These are phyloP conservation scores for Contarinia nasturtii DNA, from an alignment of 1,140 invertebrate species.

Conservation along the genomic window DNA sequence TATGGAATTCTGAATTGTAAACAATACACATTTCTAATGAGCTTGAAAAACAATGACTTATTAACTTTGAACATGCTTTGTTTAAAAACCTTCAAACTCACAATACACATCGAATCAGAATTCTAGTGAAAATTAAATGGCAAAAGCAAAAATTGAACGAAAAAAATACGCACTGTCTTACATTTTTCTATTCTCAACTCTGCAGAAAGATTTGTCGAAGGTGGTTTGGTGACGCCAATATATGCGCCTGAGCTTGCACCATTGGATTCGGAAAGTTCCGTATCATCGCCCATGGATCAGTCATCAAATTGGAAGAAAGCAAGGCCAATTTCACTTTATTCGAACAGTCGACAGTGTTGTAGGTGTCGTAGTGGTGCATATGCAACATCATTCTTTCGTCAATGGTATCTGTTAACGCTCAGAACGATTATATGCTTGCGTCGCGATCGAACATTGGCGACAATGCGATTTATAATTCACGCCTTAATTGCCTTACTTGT, in stretches of 20 bases:
- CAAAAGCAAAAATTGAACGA: too few relatives aligned
- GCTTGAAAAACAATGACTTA: too few relatives aligned
- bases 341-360: slow-evolving; percentile 4
- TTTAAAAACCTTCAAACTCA: too few relatives aligned
- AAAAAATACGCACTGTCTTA: too few relatives aligned
- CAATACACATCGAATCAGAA: too few relatives aligned
- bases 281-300: neutral
- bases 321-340: neutral
- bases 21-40: too few relatives aligned
- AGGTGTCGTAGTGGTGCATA: slow-evolving; percentile 13
- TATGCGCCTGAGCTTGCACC: slow-evolving; percentile 17
- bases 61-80: too few relatives aligned
- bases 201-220: slow-evolving; percentile 15
- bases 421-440: slow-evolving; percentile 37
- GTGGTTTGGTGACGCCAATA: slow-evolving; percentile 26
- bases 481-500: slow-evolving; percentile 55
- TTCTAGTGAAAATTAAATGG: too few relatives aligned
- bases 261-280: slow-evolving; percentile 8
- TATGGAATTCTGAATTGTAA: too few relatives aligned
- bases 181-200: neutral
- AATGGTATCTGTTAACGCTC: slow-evolving; percentile 39
- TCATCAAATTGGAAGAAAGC: neutral
- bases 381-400: slow-evolving; percentile 41
- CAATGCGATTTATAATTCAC: slow-evolving; percentile 59
- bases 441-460: slow-evolving; percentile 35